Evolutionary conservation across 2,113 vertebrate genomes (phyloP).

Genomic region (Ascaphus truei): DNA sequence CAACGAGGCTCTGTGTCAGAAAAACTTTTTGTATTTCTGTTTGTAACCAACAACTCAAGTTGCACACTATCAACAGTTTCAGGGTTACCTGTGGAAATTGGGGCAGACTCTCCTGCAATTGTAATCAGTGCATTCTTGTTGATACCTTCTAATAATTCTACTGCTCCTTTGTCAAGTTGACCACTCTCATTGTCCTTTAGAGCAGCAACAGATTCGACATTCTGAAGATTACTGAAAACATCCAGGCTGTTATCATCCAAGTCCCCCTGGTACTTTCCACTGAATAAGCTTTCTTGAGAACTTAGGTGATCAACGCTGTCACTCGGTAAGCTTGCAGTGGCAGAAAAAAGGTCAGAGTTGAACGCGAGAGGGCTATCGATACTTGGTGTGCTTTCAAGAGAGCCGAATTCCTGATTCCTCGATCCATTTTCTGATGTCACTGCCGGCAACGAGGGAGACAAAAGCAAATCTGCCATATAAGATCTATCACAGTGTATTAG

Average conservation of each 20-base stretch:
- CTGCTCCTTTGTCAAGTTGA: neutral
- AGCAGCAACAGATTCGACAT: slow-evolving; percentile 36
- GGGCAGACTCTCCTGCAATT: neutral
- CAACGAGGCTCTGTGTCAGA: neutral
- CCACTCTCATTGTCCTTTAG: slow-evolving; percentile 19
- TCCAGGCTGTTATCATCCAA: slow-evolving; percentile 47
- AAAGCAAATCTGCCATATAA: neutral
- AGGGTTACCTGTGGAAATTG: neutral
- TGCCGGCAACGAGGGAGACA: neutral
- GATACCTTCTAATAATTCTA: neutral
- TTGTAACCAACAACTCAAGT: neutral
- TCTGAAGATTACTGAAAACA: slow-evolving; percentile 53
- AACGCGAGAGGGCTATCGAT: slow-evolving; percentile 66
- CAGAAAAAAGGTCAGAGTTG: slow-evolving; percentile 64
- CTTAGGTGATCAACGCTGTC: slow-evolving; percentile 66
- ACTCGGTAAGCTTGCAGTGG: slow-evolving; percentile 63
- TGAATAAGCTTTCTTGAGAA: slow-evolving; percentile 60
- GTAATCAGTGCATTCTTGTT: neutral
- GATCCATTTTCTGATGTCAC: slow-evolving; percentile 48
- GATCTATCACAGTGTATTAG: no score
- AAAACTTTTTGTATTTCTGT: neutral
- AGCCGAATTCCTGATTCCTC: slow-evolving; percentile 43
- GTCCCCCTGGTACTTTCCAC: slow-evolving; percentile 39
- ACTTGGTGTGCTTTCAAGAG: slow-evolving; percentile 59
- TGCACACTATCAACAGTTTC: neutral